A percentile compares a stretch with the other conserved stretches of the same genome.
These are phyloP conservation scores for Pedetes capensis DNA, from an alignment of 2,113 vertebrate genomes.

Conservation along the genomic window DNA sequence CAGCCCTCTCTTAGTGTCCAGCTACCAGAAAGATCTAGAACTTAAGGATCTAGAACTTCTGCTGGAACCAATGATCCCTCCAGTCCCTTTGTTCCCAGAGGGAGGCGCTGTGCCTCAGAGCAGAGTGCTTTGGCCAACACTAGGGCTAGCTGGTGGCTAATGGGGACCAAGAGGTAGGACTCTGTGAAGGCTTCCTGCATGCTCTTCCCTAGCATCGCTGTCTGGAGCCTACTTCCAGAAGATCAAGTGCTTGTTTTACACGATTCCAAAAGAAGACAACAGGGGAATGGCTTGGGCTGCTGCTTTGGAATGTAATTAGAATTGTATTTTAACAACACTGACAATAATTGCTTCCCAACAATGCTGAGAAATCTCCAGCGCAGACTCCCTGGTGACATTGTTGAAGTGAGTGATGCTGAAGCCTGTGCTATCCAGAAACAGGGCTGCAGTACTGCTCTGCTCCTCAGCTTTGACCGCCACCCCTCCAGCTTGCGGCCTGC, in stretches of 20 bases:
- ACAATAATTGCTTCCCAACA: conserved; percentile 59
- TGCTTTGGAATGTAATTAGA: conserved; percentile 67
- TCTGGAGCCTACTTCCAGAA: neutral
- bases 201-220: neutral
- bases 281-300: neutral
- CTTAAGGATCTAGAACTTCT: neutral
- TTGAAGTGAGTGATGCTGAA: neutral
- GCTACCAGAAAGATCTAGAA: neutral
- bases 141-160: neutral
- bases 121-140: neutral
- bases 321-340: conserved; percentile 51
- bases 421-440: neutral
- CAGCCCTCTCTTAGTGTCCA: neutral
- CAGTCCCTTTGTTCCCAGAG: neutral
- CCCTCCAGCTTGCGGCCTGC: too few relatives aligned
- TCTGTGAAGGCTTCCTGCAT: neutral
- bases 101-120: neutral
- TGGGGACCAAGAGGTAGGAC: neutral
- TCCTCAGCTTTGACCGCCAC: neutral
- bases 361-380: conserved; percentile 35
- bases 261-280: conserved; percentile 40
- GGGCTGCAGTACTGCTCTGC: neutral
- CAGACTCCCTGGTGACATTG: conserved; percentile 55
- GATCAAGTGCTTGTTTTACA: conserved; percentile 8
- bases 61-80: neutral